Conservation (phyloP, 2,888 invertebrate species). For the Beris morrisii region DNA sequence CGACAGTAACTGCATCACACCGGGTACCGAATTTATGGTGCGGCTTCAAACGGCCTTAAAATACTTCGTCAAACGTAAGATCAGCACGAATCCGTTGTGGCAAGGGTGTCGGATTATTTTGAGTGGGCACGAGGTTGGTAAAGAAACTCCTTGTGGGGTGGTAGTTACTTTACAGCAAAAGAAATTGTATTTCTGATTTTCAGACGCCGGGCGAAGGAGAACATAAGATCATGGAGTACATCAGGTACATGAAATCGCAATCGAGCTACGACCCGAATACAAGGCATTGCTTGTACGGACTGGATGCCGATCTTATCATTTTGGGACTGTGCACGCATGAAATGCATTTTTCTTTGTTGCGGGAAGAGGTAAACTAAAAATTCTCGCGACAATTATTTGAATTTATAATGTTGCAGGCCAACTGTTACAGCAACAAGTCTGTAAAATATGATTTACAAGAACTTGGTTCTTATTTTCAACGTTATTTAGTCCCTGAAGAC, state of each 20-base stretch:
- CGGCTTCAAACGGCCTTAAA: constrained; percentile 82
- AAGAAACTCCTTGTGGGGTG: too few species aligned
- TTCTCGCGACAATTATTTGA: too few species aligned
- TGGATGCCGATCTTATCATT: constrained; percentile 98
- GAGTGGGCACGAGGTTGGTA: constrained; percentile 85
- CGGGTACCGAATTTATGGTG: constrained; percentile 93
- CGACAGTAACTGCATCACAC: constrained; percentile 98
- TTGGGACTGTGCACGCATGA: constrained; percentile 94
- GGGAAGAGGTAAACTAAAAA: constrained; percentile 72
- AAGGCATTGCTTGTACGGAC: constrained; percentile 93
- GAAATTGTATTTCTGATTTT: constrained; percentile 40
- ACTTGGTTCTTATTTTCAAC: too few species aligned
- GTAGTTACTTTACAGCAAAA: neutral
- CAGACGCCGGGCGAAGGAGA: constrained; percentile 96
- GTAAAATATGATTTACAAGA: too few species aligned
- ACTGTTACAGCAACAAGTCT: too few species aligned
- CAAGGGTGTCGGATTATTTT: constrained; percentile 81
- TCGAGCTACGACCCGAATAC: constrained; percentile 87
- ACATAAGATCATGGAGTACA: constrained; percentile 99
- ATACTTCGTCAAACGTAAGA: constrained; percentile 83
- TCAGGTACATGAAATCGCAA: constrained; percentile 82
- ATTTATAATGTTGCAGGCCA: too few species aligned
- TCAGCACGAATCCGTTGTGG: constrained; percentile 85
- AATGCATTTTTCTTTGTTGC: constrained; percentile 88
- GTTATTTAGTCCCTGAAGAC: too few species aligned